phyloP scores from a whole-genome alignment of 2,888 invertebrate species.

The Eupithecia insigniata region DNA sequence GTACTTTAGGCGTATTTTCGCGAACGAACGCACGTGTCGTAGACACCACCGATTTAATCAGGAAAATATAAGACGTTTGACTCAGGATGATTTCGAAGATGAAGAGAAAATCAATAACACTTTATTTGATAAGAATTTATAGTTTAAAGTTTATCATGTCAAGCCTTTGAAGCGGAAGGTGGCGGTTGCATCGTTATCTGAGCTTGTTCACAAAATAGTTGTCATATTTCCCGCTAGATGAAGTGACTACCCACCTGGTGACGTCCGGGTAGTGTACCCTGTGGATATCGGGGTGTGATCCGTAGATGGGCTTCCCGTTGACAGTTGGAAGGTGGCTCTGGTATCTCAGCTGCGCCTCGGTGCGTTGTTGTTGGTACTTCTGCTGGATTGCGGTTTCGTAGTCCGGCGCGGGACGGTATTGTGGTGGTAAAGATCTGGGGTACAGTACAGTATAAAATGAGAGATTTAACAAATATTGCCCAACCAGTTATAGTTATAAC shows the following conservation, averaged over 20 bases:
- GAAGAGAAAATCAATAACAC: no score
- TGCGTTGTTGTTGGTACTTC: conserved; percentile 86
- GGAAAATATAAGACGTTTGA: neutral
- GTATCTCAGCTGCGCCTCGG: conserved; percentile 70
- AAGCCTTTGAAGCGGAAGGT: neutral
- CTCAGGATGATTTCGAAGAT: neutral
- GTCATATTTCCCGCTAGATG: neutral
- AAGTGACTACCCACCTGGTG: conserved; percentile 46
- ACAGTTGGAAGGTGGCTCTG: conserved; percentile 55
- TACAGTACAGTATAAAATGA: neutral
- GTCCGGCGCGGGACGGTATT: conserved; percentile 95
- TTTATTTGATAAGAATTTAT: no score
- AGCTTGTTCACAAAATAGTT: neutral
- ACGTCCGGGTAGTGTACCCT: conserved; percentile 87
- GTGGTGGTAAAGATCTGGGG: conserved; percentile 89
- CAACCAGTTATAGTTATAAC: neutral
- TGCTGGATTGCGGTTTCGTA: conserved; percentile 97
- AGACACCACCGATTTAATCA: neutral
- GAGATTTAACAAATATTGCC: neutral
- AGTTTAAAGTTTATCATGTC: no score
- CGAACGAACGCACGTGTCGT: neutral
- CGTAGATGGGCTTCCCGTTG: conserved; percentile 75
- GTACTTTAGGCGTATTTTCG: no score
- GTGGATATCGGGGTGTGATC: conserved; percentile 91
- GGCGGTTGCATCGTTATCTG: neutral